Base-by-base conservation (phyloP, 2,113 vertebrate genomes). In the Urocynchramus pylzowi region DNA sequence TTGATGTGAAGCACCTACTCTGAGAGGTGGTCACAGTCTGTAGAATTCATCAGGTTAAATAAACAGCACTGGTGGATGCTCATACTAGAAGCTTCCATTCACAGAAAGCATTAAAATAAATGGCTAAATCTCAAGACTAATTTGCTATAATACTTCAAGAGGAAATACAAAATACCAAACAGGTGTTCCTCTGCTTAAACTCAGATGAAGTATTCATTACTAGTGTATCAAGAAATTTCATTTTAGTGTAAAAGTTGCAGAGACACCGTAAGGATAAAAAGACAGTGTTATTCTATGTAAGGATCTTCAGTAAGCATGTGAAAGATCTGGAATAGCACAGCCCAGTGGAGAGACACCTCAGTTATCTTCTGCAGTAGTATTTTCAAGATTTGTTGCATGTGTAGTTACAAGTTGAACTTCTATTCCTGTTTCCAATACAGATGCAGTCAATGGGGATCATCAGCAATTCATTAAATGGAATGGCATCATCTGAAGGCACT, bases 391-490 rank as follows among this genome's bases (percentile, higher is more conserved):
- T 69, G 13, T 67, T 84, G 3, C 35, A 23, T 23, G 13, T 22
- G 5, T 37, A 56, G 24, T 84, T 89, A 76, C 1, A 5, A 88
- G 26, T 73, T 56, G 53, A 64, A 47, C 52, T 80, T 78, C 8
- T 80, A 87, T 63, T 78, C 28, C 27, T 75, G 15, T 88, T 95
- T 93, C 78, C 84, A 47, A 87, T 86, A 54, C 95, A 99, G 98
- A 98, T 99, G 98, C 98, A 98, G 95, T 95, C 96, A 82, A 84
- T 98, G 97, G 98, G 98, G 39, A 97, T 98, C 54, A 97, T 98
- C 50, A 98, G 97, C 67, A 98, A 98, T 94, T 97, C 97, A 2
- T 91, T 98, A 71, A 97, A 95, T 78, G 92, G 94, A 82, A 94
- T 97, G 79, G 42, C 89, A 53, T 95, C 97, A 52, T 96, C 97